Evolutionary conservation across 2,888 invertebrate species (phyloP), one percentile per base, ranked within the genome.

Genomic region (Agrotis segetum): DNA sequence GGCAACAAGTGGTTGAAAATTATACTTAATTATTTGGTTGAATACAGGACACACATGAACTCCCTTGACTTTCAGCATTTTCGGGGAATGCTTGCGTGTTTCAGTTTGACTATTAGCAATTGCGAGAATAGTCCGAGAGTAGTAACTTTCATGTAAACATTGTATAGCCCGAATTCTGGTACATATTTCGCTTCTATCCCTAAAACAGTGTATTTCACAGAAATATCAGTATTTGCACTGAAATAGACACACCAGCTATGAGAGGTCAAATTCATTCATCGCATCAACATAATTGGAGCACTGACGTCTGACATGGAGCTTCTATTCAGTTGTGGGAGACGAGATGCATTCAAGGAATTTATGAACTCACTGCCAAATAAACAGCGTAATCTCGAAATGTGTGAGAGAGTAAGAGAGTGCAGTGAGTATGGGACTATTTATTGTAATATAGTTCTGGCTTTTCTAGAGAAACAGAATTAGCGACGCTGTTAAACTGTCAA

Each of bases 221-320:
- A 67, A 56, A 47, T 24, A 24, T 46, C 47, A n/a, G 13, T 47
- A 34, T 55, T 79, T 56, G 21, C 11, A 61, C 69, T 65, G 64
- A 3, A 65, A 69, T 74, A 44, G 64, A 49, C 44, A 19, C 47
- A 55, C 56, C 46, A 62, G 64, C 61, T 68, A 65, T 80, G 61
- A 50, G 64, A 62, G 76, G 69, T 65, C 81, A 53, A 74, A 75
- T 80, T 75, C 72, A 78, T 75, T 71, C 78, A 77, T 61, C 34
- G 44, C 68, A 74, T 68, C 81, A 68, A 60, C 80, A 74, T 77
- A 77, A 77, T 80, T 80, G 68, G 52, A 60, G 29, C 56, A 24
- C 67, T 77, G 80, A 74, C 63, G 62, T 67, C 77, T 77, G 77
- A 67, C 63, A 74, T 74, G 55, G 53, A 77, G 67, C 60, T 74